These are phyloP conservation scores for Cepaea hortensis DNA, from an alignment of 2,888 invertebrate genomes.

Conservation along the genomic window DNA sequence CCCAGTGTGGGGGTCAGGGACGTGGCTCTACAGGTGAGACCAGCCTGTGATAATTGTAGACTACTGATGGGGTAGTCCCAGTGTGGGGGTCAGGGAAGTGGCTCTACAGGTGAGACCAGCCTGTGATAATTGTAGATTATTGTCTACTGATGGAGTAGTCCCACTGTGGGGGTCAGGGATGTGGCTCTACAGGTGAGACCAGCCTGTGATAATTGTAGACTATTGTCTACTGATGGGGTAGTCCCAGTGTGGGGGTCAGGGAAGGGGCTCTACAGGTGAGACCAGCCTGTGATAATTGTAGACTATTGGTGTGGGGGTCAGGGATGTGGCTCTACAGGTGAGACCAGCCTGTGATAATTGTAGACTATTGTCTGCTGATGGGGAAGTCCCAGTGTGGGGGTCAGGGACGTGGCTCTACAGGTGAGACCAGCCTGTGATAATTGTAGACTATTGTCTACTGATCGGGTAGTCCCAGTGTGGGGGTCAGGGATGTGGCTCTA, in stretches of 20 bases:
- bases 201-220: background rate
- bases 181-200: too few relatives aligned
- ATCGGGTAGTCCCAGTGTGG: constrained; percentile 78
- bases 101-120: constrained; percentile 79
- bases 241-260: too few relatives aligned
- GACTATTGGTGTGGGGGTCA: too few relatives aligned
- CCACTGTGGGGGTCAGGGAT: too few relatives aligned
- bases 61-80: constrained; percentile 73
- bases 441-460: too few relatives aligned
- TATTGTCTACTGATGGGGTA: background rate
- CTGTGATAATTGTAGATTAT: too few relatives aligned
- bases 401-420: constrained; percentile 86
- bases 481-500: constrained; percentile 88
- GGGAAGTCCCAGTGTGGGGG: constrained; percentile 85
- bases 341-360: too few relatives aligned
- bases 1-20: constrained; percentile 85
- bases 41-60: background rate
- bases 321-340: too few relatives aligned
- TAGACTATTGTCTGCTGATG: constrained; percentile 75
- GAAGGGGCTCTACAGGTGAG: too few relatives aligned
- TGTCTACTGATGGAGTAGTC: too few relatives aligned
- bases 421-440: constrained; percentile 58
- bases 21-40: constrained; percentile 81
- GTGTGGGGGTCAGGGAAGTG: constrained; percentile 86
- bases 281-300: too few relatives aligned